Percentiles rank a stretch among this genome's conserved stretches.
Conservation (phyloP, 2,888 invertebrate genomes). For the Drosophila merina region DNA sequence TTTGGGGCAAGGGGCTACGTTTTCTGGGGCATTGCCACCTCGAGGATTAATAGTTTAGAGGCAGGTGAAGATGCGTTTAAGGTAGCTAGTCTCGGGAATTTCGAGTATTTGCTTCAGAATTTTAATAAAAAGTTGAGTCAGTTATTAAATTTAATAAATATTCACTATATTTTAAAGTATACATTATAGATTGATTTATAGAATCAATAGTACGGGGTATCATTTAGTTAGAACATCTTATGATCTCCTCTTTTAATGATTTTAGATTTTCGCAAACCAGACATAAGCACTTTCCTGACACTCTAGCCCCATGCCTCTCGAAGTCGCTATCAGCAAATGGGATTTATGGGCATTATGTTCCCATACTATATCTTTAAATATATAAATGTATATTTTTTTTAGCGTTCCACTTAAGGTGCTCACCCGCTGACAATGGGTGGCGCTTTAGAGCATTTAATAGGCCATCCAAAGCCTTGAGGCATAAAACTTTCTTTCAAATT, state of each 20-base stretch:
- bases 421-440: conserved; percentile 39
- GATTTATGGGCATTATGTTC: background rate
- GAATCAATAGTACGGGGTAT: background rate
- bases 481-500: conserved; percentile 38
- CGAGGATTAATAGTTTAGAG: background rate
- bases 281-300: background rate
- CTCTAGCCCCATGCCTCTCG: background rate
- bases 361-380: background rate
- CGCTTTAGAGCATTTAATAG: conserved; percentile 36
- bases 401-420: conserved; percentile 16
- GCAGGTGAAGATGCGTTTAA: background rate
- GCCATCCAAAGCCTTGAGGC: conserved; percentile 18
- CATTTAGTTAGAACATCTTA: background rate
- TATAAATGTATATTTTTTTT: background rate
- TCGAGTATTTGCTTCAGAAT: too few species aligned
- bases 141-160: too few species aligned
- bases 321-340: background rate
- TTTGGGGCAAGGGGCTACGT: background rate
- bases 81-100: background rate
- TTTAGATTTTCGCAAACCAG: background rate
- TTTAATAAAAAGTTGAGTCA: too few species aligned
- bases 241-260: background rate
- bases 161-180: too few species aligned
- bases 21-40: conserved; percentile 12
- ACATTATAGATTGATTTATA: too few species aligned